Base-by-base conservation (phyloP, 2,888 invertebrate species). In the Diadromus collaris region DNA sequence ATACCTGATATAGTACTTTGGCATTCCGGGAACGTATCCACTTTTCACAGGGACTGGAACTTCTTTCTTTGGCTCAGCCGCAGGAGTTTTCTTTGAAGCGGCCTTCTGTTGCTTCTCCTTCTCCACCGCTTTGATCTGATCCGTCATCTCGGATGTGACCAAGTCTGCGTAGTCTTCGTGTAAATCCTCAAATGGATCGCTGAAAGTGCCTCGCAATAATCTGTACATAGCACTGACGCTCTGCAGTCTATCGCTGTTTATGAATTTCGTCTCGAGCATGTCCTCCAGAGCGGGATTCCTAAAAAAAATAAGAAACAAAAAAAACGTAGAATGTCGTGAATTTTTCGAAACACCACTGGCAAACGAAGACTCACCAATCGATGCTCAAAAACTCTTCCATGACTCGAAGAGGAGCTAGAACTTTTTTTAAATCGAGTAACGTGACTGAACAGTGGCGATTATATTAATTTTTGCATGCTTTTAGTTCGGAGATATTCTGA, bases 281-380 rank as follows among this genome's bases (percentile, higher is more conserved):
- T 90, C 89, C 44, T 89, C 87, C 16, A 89, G 67, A 7, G 83
- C 73, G 34, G 87, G 84, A 68, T 83, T 71, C 89, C 89, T 89
- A 54, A 58, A 82, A 70, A 38, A 44, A 21, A 58, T n/a, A 63
- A 65, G 34, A 54, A 34, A 1, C 13, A n/a, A 71, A 56, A 44
- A 56, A n/a, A n/a, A n/a, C n/a, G n/a, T n/a, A n/a, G n/a, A n/a
- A n/a, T 54, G 44, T 70, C 19, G 7, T 5, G 21, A 21, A 61
- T 19, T 34, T 46, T 38, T 6, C 7, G 10, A 2, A 27, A 16
- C 61, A 48, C n/a, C 5, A 48, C n/a, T 3, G 38, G 64, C 65
- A 6, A 44, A 61, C 24, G 4, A 9, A 6, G 32, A 81, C 81
- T 80, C 80, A 89, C 89, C 88, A 89, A 76, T 88, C 83, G 58